These are phyloP conservation scores for Erpobdella octoculata DNA, from an alignment of 2,888 invertebrate species.

Conservation along the genomic window DNA sequence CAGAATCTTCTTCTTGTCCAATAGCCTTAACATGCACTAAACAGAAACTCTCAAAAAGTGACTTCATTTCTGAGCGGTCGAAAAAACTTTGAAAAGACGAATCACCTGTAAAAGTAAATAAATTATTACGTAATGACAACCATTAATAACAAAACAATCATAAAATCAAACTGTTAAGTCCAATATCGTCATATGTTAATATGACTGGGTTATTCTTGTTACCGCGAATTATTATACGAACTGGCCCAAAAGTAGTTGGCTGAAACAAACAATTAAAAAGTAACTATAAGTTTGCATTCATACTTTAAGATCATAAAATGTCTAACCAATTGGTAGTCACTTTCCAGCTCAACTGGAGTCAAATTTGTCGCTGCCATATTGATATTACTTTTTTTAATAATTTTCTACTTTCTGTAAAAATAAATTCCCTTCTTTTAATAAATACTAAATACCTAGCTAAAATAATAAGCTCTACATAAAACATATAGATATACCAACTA, in stretches of 20 bases:
- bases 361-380: slow-evolving; percentile 32
- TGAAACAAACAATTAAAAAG: slow-evolving; percentile 34
- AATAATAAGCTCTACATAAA: not conserved
- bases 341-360: slow-evolving; percentile 36
- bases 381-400: too few relatives aligned
- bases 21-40: slow-evolving; percentile 97
- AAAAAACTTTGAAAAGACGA: slow-evolving; percentile 56
- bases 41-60: slow-evolving; percentile 72
- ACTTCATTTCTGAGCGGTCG: slow-evolving; percentile 54
- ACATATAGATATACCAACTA: too few relatives aligned
- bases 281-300: not conserved
- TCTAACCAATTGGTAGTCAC: slow-evolving; percentile 30
- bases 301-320: slow-evolving; percentile 8
- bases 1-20: slow-evolving; percentile 91
- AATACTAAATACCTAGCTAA: not conserved
- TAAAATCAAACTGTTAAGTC: slow-evolving; percentile 80
- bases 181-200: slow-evolving; percentile 93
- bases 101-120: slow-evolving; percentile 40
- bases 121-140: not conserved
- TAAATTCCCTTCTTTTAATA: not conserved
- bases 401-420: not conserved
- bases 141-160: not conserved
- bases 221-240: slow-evolving; percentile 86
- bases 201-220: slow-evolving; percentile 84
- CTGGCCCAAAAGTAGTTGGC: slow-evolving; percentile 77